Conservation (phyloP, 2,797 vertebrate species). For the Catostomus latipinnis region DNA sequence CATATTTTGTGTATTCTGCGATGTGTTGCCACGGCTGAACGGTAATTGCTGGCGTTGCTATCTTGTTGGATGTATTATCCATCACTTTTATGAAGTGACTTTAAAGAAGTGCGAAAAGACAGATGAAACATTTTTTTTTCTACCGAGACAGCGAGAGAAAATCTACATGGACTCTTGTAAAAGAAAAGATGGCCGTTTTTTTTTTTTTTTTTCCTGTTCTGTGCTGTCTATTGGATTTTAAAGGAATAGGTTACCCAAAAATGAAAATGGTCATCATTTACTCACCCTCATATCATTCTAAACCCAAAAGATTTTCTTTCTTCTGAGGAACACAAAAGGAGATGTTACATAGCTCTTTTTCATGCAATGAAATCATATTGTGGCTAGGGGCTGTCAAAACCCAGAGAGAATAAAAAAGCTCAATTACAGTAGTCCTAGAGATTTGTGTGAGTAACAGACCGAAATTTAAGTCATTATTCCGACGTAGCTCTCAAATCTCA, state of each 20-base stretch:
- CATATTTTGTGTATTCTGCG: constrained; percentile 82
- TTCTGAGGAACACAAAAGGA: background rate
- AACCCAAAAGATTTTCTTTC: background rate
- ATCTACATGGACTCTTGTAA: constrained; percentile 67
- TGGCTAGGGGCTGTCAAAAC: too few species aligned
- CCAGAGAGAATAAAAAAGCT: too few species aligned
- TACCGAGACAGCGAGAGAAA: constrained; percentile 56
- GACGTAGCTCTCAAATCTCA: too few species aligned
- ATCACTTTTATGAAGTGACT: constrained; percentile 80
- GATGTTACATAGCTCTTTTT: too few species aligned
- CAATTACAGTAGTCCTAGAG: too few species aligned
- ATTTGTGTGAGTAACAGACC: too few species aligned
- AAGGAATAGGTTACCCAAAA: constrained; percentile 23
- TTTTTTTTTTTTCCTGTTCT: constrained; percentile 33
- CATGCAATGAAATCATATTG: too few species aligned
- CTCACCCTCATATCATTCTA: background rate
- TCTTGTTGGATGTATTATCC: constrained; percentile 76
- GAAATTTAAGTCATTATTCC: too few species aligned
- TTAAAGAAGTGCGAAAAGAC: constrained; percentile 67
- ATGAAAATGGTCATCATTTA: constrained; percentile 21
- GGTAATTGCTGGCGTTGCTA: constrained; percentile 79
- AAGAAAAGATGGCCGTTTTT: constrained; percentile 62
- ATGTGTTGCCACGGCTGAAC: constrained; percentile 71
- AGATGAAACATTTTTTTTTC: constrained; percentile 62
- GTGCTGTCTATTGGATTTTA: constrained; percentile 33